Percentiles rank a stretch among this genome's conserved stretches.
phyloP scores from a whole-genome alignment of 2,797 vertebrate genomes.

The Gallinago solitaria region DNA sequence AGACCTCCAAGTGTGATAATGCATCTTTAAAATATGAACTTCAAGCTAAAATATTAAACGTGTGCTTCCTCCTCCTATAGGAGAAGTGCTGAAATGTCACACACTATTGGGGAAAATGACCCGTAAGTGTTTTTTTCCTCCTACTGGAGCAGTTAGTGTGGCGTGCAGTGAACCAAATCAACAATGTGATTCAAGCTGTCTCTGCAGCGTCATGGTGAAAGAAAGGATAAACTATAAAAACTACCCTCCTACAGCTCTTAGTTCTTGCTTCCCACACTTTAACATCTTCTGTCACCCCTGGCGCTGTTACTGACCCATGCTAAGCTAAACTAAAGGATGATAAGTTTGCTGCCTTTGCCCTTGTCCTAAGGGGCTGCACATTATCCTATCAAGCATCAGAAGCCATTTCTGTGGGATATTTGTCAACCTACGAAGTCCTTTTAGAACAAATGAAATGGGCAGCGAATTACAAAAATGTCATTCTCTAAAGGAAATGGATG shows the following conservation, averaged over 20 bases:
- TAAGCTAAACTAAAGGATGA: constrained; percentile 88
- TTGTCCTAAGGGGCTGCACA: constrained; percentile 86
- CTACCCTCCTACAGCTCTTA: constrained; percentile 83
- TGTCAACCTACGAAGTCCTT: constrained; percentile 83
- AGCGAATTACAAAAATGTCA: constrained; percentile 86
- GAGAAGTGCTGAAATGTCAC: constrained; percentile 72
- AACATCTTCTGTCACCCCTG: constrained; percentile 85
- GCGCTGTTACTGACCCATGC: constrained; percentile 86
- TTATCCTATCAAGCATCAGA: constrained; percentile 88
- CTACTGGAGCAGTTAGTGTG: constrained; percentile 80
- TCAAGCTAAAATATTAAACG: constrained; percentile 75
- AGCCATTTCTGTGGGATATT: constrained; percentile 85
- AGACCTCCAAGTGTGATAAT: constrained; percentile 71
- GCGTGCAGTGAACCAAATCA: constrained; percentile 85
- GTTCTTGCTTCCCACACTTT: constrained; percentile 85
- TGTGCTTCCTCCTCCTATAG: constrained; percentile 64
- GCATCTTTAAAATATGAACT: constrained; percentile 74
- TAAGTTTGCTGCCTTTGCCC: constrained; percentile 87
- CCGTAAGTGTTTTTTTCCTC: constrained; percentile 74
- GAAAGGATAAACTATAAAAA: constrained; percentile 86
- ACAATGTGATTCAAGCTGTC: constrained; percentile 84
- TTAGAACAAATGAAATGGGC: constrained; percentile 86
- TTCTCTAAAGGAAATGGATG: constrained; percentile 86
- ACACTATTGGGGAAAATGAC: constrained; percentile 78
- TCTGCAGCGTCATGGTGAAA: constrained; percentile 80